Base-by-base conservation (phyloP, 2,888 invertebrate species). In the Acrobasis repandana region DNA sequence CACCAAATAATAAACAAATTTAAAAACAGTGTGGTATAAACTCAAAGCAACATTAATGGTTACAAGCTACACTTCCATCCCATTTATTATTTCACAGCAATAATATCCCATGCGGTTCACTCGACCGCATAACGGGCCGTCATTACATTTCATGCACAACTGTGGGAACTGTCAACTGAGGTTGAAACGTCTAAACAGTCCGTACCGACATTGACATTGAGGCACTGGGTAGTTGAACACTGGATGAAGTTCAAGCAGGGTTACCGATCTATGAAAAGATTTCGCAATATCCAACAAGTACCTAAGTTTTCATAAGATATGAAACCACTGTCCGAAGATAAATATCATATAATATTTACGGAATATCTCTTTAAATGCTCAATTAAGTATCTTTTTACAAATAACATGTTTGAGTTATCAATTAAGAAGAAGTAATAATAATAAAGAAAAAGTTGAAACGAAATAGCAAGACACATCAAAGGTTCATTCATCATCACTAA, bases 151-250 rank as follows among this genome's bases (percentile, higher is more conserved):
- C 80, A 82, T 75, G 76, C 76, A 76, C 60, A 61, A 72, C 68
- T 86, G 86, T 88, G 87, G 82, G 88, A 88, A 87, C 79, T 78
- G 78, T 82, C 84, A 85, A 83, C 83, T 76, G 61, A 71, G 67
- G 58, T 54, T 49, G 62, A 63, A 43, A 11, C 38, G 38, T 38
- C 38, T 38, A 14, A 66, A 68, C 67, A 65, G 64, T 70, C 71
- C 67, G 65, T 64, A 69, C 65, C 60, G 36, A 48, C 38, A 33
- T 59, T 10, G 38, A 50, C 15, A 36, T 34, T 38, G 49, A 36
- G 58, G 33, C 34, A 52, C 11, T 48, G 38, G 33, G 20, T 49
- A 49, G 36, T 20, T 38, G 58, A 48, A 38, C 54, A 38, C 38
- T 38, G 14, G 43, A 47, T 11, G 11, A 10, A 33, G 28, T 28